Conservation (phyloP, 2,797 vertebrate genomes). For the Peromyscus eremicus region DNA sequence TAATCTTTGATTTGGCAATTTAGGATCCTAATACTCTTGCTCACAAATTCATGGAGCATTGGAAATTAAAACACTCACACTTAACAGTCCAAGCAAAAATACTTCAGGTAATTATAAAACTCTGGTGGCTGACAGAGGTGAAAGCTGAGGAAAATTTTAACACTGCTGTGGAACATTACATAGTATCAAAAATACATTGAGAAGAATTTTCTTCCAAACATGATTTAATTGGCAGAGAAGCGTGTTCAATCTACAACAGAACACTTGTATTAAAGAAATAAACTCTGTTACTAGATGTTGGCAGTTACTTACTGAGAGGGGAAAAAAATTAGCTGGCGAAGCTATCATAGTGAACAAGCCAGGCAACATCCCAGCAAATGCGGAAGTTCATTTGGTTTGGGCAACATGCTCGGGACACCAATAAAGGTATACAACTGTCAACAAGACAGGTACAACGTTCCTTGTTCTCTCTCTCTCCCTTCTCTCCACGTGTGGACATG, state of each 20-base stretch:
- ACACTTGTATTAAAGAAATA: slow-evolving; percentile 20
- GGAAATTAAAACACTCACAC: neutral
- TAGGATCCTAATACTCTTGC: neutral
- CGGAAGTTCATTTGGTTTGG: neutral
- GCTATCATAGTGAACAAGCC: neutral
- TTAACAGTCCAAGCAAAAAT: slow-evolving; percentile 8
- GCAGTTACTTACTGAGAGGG: slow-evolving; percentile 20
- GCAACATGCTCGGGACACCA: neutral
- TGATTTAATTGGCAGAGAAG: slow-evolving; percentile 39
- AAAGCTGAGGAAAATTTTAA: slow-evolving; percentile 8
- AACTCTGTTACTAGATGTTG: neutral
- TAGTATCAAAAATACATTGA: neutral
- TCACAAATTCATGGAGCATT: neutral
- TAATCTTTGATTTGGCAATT: slow-evolving; percentile 46
- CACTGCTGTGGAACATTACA: neutral
- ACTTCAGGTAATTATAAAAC: slow-evolving; percentile 9
- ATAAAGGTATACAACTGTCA: neutral
- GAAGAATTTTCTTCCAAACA: slow-evolving; percentile 55
- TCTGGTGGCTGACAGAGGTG: slow-evolving; percentile 15
- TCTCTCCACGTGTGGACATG: too few relatives aligned
- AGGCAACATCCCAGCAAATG: neutral
- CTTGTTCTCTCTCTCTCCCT: neutral
- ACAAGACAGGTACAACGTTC: neutral
- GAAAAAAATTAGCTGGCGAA: neutral
- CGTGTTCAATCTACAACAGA: slow-evolving; percentile 46